Base-by-base conservation (phyloP, 2,888 invertebrate species). In the Sericinus montela region DNA sequence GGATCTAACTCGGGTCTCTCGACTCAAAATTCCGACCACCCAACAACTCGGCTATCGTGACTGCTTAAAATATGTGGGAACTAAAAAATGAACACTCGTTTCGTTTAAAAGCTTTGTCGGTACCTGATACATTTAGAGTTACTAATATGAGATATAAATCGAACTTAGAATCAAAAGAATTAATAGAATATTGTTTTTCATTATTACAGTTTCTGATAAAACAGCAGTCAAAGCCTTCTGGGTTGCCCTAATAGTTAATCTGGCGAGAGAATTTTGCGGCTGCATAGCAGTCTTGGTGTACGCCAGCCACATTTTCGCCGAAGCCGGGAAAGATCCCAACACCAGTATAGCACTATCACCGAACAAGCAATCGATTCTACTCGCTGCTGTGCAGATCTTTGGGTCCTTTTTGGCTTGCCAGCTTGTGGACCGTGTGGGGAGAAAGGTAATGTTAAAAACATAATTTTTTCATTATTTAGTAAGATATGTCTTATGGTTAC, bases 361-460 rank as follows among this genome's bases (percentile, higher is more conserved):
- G 0, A 88, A 88, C 60, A 79, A 87, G 50, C 87, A 88, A 57
- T 83, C 86, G 0, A 86, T 84, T 19, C 45, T 85, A 53, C 72
- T 87, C 14, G 87, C 88, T 52, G 75, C 62, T 11, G 88, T 88
- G 0, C 87, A 87, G 60, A 88, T 88, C 1, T 2, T 77, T 1
- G 87, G 86, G 3, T 86, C 86, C 0, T 87, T 88, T 61, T 48
- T 85, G 60, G 87, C 88, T 0, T 86, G 87, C 23, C 88, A 87
- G 36, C 73, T 88, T 0, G 87, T 88, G 0, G 87, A 88, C 42
- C 61, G 87, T 11, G 67, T 63, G 41, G 87, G 87, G 1, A 69
- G 88, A 35, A 87, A 87, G 81, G 88, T 87, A 36, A 58, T 60
- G 40, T 40, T 37, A 30, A 3, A n/a, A 45, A 41, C n/a, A 19